Evolutionary conservation across 2,888 invertebrate species (phyloP).

Genomic region (Lutraria lutraria): DNA sequence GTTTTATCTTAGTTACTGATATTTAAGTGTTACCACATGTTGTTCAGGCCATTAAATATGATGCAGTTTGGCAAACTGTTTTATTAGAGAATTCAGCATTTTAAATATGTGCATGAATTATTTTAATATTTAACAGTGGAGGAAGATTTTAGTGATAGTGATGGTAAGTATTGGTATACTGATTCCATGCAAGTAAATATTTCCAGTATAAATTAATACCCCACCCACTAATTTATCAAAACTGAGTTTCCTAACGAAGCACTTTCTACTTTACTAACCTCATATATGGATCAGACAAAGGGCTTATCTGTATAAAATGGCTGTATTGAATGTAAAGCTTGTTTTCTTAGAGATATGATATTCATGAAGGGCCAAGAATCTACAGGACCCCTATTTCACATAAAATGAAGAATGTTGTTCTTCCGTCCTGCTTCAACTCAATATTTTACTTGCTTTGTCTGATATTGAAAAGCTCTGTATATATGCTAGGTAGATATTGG

Average conservation of each 20-base stretch:
- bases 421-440: too few species aligned
- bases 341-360: background rate
- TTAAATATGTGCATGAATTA: conserved; percentile 51
- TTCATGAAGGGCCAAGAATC: background rate
- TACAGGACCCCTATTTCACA: background rate
- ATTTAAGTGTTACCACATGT: conserved; percentile 2
- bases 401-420: too few species aligned
- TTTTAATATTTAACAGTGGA: conserved; percentile 65
- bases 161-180: conserved; percentile 59
- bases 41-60: background rate
- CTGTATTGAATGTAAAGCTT: background rate
- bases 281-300: background rate
- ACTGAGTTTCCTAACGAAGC: conserved; percentile 6
- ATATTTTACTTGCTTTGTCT: background rate
- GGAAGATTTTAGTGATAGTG: conserved; percentile 49
- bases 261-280: conserved; percentile 20
- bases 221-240: conserved; percentile 33
- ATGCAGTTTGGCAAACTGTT: conserved; percentile 6
- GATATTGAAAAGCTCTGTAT: background rate
- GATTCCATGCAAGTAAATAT: conserved; percentile 2
- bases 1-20: conserved; percentile 21
- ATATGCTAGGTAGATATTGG: background rate
- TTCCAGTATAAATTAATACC: conserved; percentile 16
- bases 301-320: background rate
- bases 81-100: background rate